Base-by-base conservation (phyloP, 2,888 invertebrate species). In the Lymantria dispar region DNA sequence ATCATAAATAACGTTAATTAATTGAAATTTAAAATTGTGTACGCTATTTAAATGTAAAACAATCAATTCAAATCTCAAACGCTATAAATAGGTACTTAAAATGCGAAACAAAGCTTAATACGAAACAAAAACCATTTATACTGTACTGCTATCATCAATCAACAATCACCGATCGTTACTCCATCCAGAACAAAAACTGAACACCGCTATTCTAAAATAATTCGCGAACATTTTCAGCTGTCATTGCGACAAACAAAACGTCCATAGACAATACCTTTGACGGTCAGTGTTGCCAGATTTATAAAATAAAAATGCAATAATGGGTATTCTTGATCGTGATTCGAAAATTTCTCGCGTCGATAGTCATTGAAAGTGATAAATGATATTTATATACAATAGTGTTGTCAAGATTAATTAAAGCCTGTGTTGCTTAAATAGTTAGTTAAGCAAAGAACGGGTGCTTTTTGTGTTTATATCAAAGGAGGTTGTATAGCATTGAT, bases 391-490 rank as follows among this genome's bases (percentile, higher is more conserved):
- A 56, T 56, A 87, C 85, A 88, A 84, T 76, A 65, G 70, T 67
- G 80, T 74, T 87, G 89, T 90, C 89, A 85, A 83, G 87, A 85
- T 87, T 88, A 90, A 90, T 90, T 89, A 90, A 85, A 87, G 81
- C 61, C 76, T 82, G 77, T 81, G 81, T 85, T 83, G 73, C 77
- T 78, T 85, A 87, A 88, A 89, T 87, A 89, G 86, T 85, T 88
- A 85, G 88, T 87, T 89, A 88, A 69, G 76, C 72, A 77, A 78
- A 78, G 76, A 79, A 72, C 76, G 80, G 72, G 81, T 76, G 80
- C 83, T 67, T 75, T 78, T 81, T 86, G 74, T 83, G 53, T 59
- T 33, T 47, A 43, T 56, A 48, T 68, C 48, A 64, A 65, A 59
- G 49, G 64, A 54, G 56, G 62, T 62, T 67, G 63, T 58, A 62